Conservation (phyloP, 2,113 vertebrate species). For the Calidris pygmaea region DNA sequence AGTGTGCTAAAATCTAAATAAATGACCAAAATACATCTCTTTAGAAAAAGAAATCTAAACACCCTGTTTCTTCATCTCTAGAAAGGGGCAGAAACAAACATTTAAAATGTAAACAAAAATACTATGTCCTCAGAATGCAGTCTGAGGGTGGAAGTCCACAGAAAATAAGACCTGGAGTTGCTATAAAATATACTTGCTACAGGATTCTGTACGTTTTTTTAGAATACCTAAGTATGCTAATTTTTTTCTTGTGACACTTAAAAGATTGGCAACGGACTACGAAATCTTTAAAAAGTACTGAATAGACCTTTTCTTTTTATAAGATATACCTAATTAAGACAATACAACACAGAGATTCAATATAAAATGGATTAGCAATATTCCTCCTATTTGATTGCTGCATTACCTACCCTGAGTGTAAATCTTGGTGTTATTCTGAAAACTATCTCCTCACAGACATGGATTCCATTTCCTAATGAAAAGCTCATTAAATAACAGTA, state of each 20-base stretch:
- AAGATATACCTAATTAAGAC: background rate
- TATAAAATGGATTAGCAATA: background rate
- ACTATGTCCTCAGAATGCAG: background rate
- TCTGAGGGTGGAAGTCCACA: background rate
- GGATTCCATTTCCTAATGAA: background rate
- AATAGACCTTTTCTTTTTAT: background rate
- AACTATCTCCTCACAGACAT: background rate
- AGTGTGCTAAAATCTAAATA: background rate
- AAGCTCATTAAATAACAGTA: background rate
- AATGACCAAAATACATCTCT: background rate
- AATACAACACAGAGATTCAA: background rate
- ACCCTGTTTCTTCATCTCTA: background rate
- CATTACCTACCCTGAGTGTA: background rate
- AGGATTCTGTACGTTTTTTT: background rate
- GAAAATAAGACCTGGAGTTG: background rate
- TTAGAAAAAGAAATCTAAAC: background rate
- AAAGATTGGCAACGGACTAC: background rate
- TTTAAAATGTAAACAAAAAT: background rate
- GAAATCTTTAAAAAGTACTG: background rate
- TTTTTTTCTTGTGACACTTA: background rate
- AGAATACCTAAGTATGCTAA: background rate
- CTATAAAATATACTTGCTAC: background rate
- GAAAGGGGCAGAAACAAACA: background rate
- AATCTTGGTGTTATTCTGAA: background rate
- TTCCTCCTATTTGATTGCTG: background rate